Conservation (phyloP, 2,113 vertebrate genomes). For the Pituophis catenifer region DNA sequence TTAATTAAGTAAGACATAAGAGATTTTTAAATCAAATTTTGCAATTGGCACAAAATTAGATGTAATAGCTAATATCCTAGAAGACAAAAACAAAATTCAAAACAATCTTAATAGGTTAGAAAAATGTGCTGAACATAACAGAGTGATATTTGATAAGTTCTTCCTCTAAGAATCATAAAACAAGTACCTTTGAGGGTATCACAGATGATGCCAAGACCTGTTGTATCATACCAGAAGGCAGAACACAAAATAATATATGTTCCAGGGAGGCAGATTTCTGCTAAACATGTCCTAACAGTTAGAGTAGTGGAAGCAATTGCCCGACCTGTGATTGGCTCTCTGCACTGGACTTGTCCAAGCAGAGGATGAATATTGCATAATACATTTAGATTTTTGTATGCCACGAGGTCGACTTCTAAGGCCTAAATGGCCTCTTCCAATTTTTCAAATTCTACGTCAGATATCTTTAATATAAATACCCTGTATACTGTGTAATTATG, state of each 20-base stretch:
- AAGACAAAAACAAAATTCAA: not conserved
- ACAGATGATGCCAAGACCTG: not conserved
- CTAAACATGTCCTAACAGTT: not conserved
- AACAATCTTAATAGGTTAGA: not conserved
- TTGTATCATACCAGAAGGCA: not conserved
- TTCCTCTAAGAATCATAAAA: not conserved
- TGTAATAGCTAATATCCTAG: not conserved
- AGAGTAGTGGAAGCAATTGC: not conserved
- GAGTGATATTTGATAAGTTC: not conserved
- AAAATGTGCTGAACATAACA: not conserved
- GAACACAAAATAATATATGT: not conserved
- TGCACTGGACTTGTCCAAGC: not conserved
- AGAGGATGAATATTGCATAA: not conserved
- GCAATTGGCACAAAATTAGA: not conserved
- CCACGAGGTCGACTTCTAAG: not conserved
- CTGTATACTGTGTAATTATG: not conserved
- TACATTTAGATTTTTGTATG: not conserved
- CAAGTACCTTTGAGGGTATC: not conserved
- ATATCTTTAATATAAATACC: not conserved
- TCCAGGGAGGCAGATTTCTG: not conserved
- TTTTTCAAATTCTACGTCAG: not conserved
- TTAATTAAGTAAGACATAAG: not conserved
- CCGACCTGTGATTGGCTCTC: not conserved
- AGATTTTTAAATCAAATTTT: not conserved
- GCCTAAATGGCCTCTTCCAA: not conserved